Evolutionary conservation across 2,113 vertebrate species (phyloP).

Genomic region (Pandion haliaetus): DNA sequence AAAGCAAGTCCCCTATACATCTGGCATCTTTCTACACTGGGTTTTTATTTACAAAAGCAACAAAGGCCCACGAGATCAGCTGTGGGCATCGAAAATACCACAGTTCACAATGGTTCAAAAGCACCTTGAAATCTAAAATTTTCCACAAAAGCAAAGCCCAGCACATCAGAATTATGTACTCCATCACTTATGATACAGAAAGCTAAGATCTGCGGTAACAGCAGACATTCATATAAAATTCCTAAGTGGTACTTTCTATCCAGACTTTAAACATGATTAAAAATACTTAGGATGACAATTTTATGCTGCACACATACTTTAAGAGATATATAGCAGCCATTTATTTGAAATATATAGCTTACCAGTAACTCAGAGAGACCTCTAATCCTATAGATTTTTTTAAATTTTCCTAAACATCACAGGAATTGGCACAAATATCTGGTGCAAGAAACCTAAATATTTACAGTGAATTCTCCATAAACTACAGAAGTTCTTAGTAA

Average conservation of each 20-base stretch:
- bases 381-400: not conserved
- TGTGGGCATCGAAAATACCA: not conserved
- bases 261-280: not conserved
- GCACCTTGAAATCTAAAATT: not conserved
- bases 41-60: not conserved
- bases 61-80: not conserved
- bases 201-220: not conserved
- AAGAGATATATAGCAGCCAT: not conserved
- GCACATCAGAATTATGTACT: not conserved
- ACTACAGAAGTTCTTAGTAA: not conserved
- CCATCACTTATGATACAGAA: not conserved
- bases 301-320: not conserved
- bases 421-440: not conserved
- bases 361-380: not conserved
- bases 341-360: not conserved
- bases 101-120: not conserved
- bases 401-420: not conserved
- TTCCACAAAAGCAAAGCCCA: not conserved
- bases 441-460: not conserved
- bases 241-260: not conserved
- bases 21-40: fast-evolving
- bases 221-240: not conserved
- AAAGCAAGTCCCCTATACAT: not conserved
- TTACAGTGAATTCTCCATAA: not conserved
- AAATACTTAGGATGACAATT: not conserved